These are phyloP conservation scores for Prorops nasuta DNA, from an alignment of 1,140 invertebrate genomes.

Conservation along the genomic window DNA sequence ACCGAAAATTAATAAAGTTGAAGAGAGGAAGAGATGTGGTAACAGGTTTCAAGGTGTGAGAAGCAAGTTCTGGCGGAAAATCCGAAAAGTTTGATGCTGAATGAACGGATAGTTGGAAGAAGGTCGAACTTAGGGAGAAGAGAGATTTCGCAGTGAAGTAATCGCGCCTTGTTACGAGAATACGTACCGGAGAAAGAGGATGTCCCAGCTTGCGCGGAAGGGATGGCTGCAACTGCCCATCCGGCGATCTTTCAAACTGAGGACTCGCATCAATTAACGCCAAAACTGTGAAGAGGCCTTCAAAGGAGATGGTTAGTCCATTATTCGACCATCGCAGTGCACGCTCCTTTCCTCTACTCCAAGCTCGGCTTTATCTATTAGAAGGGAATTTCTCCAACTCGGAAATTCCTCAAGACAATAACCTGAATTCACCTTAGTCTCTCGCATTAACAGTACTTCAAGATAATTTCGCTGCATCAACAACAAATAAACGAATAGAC, in stretches of 20 bases:
- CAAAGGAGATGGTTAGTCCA: conserved; percentile 28
- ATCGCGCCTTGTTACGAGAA: conserved; percentile 33
- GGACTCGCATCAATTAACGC: conserved; percentile 47
- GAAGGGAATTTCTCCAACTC: conserved; percentile 18
- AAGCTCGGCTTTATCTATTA: conserved; percentile 17
- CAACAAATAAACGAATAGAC: no score
- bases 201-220: conserved; percentile 17
- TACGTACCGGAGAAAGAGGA: conserved; percentile 8
- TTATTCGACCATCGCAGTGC: conserved; percentile 23
- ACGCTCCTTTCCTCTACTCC: conserved; percentile 12
- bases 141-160: conserved; percentile 28
- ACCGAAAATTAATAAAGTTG: no score
- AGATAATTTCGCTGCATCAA: no score
- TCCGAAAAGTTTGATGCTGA: conserved; percentile 10
- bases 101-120: conserved; percentile 9
- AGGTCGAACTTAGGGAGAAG: conserved; percentile 5
- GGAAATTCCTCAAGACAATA: conserved; percentile 19
- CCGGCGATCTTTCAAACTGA: conserved; percentile 35
- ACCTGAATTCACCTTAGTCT: no score
- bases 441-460: no score
- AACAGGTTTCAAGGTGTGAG: no score
- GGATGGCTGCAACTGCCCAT: conserved; percentile 24
- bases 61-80: no score
- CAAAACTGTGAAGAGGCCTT: conserved; percentile 40
- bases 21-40: no score